Evolutionary conservation across 92 coral and sea anemone genomes (phyloP), one percentile per base, ranked within the genome.

Genomic region (Phenganax marumi): DNA sequence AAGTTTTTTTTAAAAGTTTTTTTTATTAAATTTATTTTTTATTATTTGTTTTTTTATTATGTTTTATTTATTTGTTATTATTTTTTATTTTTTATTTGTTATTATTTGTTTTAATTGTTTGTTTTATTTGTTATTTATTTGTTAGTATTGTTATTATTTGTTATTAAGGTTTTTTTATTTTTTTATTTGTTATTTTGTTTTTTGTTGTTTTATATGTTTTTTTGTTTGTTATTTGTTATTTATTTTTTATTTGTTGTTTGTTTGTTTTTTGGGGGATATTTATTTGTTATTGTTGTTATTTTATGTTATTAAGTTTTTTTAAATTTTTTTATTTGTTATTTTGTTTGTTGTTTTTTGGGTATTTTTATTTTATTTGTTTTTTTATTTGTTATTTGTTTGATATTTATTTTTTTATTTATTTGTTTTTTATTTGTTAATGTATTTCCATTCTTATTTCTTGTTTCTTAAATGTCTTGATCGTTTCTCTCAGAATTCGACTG

Each of bases 401-500:
- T n/a, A n/a, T 33, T 33, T 19, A 14, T 56, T 56, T 56, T 3
- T 13, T 56, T n/a, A 19, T 56, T 3, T 3, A 56, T 1, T 19
- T 56, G n/a, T n/a, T n/a, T 33, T 33, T 33, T 19, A 14, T 56
- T 56, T 56, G 3, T 13, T 56, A 19, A 19, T 56, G 3, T 3
- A 56, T 1, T 19, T 56, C 1, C 21, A 56, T 13, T 1, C 21
- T 1, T 56, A 13, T 56, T 19, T 13, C 8, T 19, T 73, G 22
- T 0, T n/a, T 77, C 1, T 22, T 8, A 54, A 51, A 52, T 1
- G 5, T 33, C 43, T 33, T 33, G 43, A 33, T 33, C 43, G 43
- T 33, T 2, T 33, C 5, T 33, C 5, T 73, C 64, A 95, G 98
- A 79, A 92, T 95, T 78, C 92, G 98, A 81, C 84, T 90, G 72